These are phyloP conservation scores for Nesogale talazaci DNA, from an alignment of 2,113 vertebrate species.

Conservation along the genomic window DNA sequence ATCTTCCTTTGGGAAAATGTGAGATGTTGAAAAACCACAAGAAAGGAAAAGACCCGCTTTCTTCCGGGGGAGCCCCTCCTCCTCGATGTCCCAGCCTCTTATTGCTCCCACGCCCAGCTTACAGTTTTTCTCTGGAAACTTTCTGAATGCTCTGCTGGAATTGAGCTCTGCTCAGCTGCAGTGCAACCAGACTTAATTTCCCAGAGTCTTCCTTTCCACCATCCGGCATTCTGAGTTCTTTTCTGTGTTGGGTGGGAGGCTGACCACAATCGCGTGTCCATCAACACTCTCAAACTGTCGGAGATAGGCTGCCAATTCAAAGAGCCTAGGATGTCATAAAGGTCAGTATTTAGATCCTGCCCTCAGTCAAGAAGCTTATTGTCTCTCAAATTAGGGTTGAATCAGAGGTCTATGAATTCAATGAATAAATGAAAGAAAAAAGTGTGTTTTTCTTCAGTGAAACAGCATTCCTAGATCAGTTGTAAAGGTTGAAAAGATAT, in stretches of 20 bases:
- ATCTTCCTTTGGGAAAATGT: constrained; percentile 14
- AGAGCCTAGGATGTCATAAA: too few relatives aligned
- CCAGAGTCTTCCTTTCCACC: too few relatives aligned
- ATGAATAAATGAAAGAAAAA: not conserved
- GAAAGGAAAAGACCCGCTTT: not conserved
- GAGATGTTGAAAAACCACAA: not conserved
- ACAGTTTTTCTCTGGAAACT: not conserved
- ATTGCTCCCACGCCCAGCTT: not conserved
- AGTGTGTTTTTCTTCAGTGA: not conserved
- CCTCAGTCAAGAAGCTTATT: too few relatives aligned
- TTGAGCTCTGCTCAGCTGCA: not conserved
- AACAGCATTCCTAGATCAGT: not conserved
- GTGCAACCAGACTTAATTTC: too few relatives aligned
- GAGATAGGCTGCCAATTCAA: not conserved
- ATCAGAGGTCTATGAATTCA: not conserved
- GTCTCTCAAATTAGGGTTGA: not conserved
- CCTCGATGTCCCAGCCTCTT: not conserved
- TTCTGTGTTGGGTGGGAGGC: not conserved
- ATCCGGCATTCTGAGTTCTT: accelerated
- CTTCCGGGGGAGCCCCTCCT: not conserved
- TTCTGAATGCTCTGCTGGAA: not conserved
- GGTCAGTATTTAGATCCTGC: accelerated
- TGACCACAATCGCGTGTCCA: accelerated
- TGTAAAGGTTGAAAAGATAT: not conserved
- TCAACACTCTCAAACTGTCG: not conserved